These are phyloP conservation scores for Limosa lapponica DNA, from an alignment of 2,797 vertebrate genomes.

Conservation along the genomic window DNA sequence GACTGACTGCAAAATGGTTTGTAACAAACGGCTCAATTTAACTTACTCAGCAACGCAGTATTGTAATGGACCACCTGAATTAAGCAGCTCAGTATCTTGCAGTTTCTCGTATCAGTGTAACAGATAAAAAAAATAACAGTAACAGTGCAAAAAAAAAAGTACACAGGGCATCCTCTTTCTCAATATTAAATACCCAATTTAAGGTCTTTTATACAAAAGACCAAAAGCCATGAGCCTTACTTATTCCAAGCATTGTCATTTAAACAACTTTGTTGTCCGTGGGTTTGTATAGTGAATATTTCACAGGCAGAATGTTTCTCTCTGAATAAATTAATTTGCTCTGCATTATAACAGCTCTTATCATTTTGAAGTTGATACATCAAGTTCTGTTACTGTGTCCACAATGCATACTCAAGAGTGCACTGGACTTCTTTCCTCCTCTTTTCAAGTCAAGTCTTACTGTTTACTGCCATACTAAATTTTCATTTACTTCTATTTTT, in stretches of 20 bases:
- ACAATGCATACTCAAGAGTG: background rate
- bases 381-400: background rate
- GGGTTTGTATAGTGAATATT: background rate
- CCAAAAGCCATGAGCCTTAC: background rate
- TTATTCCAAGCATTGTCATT: background rate
- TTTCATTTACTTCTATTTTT: background rate
- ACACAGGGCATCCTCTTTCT: background rate
- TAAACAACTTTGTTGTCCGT: background rate
- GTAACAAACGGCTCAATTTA: background rate
- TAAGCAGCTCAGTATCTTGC: background rate
- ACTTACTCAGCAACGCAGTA: background rate
- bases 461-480: background rate
- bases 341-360: background rate
- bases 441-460: background rate
- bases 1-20: background rate
- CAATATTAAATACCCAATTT: background rate
- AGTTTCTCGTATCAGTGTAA: background rate
- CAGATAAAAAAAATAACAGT: background rate
- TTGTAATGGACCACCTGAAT: background rate
- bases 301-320: background rate
- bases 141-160: background rate
- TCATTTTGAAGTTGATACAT: background rate
- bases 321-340: background rate
- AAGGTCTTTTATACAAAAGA: background rate
- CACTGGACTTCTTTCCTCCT: background rate